Evolutionary conservation across 1,140 invertebrate genomes (phyloP).

Genomic region (Zaprionus nigranus): DNA sequence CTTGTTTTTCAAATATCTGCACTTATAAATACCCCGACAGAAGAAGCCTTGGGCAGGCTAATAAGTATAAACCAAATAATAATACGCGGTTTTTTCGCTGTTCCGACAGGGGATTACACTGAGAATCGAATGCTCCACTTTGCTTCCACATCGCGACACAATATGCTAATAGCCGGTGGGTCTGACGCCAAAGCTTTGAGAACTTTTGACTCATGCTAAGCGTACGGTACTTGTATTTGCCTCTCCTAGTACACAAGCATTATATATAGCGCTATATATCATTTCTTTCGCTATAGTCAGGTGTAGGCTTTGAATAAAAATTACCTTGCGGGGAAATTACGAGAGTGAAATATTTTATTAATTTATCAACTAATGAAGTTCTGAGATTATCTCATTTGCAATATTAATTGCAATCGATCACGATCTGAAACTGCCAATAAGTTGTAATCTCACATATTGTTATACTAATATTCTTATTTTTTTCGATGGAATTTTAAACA

Average conservation of each 20-base stretch:
- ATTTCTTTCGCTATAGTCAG: not conserved
- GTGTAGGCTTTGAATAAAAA: not conserved
- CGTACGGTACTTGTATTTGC: constrained; percentile 3
- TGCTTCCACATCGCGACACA: constrained; percentile 7
- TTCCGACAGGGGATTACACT: constrained; percentile 10
- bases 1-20: constrained; percentile 26
- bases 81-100: not conserved
- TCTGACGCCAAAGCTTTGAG: not conserved
- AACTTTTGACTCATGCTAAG: constrained; percentile 34
- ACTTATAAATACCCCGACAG: constrained; percentile 18
- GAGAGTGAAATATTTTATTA: not conserved
- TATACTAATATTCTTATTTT: not conserved
- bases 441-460: not conserved
- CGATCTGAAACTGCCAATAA: not conserved
- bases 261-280: not conserved
- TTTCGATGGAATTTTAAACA: not conserved
- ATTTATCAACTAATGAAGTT: not conserved
- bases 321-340: not conserved
- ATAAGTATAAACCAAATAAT: constrained; percentile 3
- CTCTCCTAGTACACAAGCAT: not conserved
- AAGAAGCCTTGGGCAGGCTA: constrained; percentile 7
- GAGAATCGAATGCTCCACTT: constrained; percentile 17
- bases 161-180: constrained; percentile 35
- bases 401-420: constrained; percentile 1
- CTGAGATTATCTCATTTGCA: not conserved